Evolutionary conservation across 2,113 vertebrate species (phyloP), one percentile per base, ranked within the genome.

Genomic region (Progne subis): DNA sequence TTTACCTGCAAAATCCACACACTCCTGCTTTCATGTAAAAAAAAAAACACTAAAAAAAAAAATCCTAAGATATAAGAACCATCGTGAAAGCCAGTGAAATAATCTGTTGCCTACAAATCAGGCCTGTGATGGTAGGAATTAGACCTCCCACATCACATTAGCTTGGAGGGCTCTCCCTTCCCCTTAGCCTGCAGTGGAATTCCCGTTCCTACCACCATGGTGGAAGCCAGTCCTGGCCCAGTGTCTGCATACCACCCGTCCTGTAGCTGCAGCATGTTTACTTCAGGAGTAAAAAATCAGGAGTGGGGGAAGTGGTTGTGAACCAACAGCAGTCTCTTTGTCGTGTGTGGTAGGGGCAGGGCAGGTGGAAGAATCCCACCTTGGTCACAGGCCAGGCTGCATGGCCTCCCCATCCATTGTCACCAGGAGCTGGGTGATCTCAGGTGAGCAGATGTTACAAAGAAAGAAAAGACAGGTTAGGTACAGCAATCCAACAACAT

Each of bases 131-230:
- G 82, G 70, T 82, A 96, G 92, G 92, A 96, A 95, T 96, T 95
- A 96, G 96, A 97, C 96, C 95, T 97, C 96, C 92, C 97, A 96
- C 92, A 82, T 93, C 96, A 96, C 67, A 2, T 95, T 97, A 88
- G 68, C 95, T 97, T 81, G 94, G 92, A 95, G 96, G 96, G 95
- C 56, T 96, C 91, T 96, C 68, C 86, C 72, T 95, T 94, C 88
- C 70, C 82, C 74, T 82, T 97, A 86, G 96, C 94, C 96, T 97
- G 74, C 81, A 95, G 92, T 96, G 91, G 94, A 95, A 96, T 93
- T 95, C 92, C 87, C 74, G 0, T 84, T 95, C 78, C 71, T 92
- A 77, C 90, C 91, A 71, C 85, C 55, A 5, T 3, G 18, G 86
- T 77, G 52, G 91, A 96, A 93, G 75, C 82, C 92, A 97, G 89